Base-by-base conservation (phyloP, 2,888 invertebrate species). In the Aplocera efformata region DNA sequence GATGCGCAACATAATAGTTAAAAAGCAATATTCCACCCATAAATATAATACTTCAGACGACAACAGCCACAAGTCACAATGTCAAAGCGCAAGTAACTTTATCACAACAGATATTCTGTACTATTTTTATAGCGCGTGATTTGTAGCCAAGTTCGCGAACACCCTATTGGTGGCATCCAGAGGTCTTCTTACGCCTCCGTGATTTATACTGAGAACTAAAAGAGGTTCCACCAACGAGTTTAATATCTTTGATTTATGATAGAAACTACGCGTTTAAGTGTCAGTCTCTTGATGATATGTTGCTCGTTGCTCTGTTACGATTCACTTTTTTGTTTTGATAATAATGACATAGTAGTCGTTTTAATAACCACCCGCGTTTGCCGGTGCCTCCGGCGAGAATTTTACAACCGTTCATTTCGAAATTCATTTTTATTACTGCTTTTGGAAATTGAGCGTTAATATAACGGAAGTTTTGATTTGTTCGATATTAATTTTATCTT, bases 231-330 rank as follows among this genome's bases (percentile, higher is more conserved):
- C 81, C 82, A 78, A 82, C 75, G 78, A 75, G 80, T 85, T 88
- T 88, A 88, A 88, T 88, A 88, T 88, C 75, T 84, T 85, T 88
- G 88, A 88, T 88, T 88, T 88, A 88, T 83, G 86, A 82, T 81
- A 82, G 84, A 83, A 82, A 83, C 83, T 82, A 81, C 79, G 71
- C 74, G 76, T 72, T 76, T 84, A 85, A 84, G 79, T 80, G 79
- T 84, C 81, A 81, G 80, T 77, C 79, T 72, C 67, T 63, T 74
- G 76, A 80, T 85, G 85, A 86, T 85, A 84, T 85, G 86, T 83
- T 66, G 83, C 78, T 71, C 67, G 75, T 62, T n/a, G n/a, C n/a
- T n/a, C 70, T 77, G 80, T 78, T 78, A 82, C 80, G 70, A 79
- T 79, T 81, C 77, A 76, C 75, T 77, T 80, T 77, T 82, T 80